phyloP scores from a whole-genome alignment of 2,113 vertebrate genomes.

The Hippocampus barbouri region DNA sequence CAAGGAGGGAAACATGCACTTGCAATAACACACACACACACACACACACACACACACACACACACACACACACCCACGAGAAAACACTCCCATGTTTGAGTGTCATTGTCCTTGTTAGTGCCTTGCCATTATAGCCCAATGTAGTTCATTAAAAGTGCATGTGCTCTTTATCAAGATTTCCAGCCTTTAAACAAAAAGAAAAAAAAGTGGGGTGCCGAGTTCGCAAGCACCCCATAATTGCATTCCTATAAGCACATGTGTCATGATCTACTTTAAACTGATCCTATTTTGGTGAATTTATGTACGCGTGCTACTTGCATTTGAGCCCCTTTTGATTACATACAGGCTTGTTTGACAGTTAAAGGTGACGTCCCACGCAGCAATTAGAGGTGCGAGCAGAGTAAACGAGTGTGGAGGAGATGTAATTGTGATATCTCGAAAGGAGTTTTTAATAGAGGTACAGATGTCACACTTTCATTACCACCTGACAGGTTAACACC shows the following conservation, averaged over 20 bases:
- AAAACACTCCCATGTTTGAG: slow-evolving; percentile 44
- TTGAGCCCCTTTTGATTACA: not conserved
- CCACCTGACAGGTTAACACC: slow-evolving; percentile 45
- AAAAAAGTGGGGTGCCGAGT: not conserved
- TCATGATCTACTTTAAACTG: slow-evolving; percentile 12
- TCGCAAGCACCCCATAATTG: slow-evolving; percentile 4
- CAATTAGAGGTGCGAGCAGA: slow-evolving; percentile 53
- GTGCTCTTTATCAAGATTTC: slow-evolving; percentile 61
- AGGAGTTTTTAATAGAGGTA: slow-evolving; percentile 60
- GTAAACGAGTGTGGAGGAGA: slow-evolving; percentile 32
- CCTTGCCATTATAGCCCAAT: slow-evolving; percentile 54
- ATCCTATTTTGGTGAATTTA: slow-evolving; percentile 15
- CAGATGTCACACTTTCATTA: slow-evolving; percentile 60
- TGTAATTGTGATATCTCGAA: slow-evolving; percentile 39
- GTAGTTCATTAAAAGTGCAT: slow-evolving; percentile 63
- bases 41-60: not conserved
- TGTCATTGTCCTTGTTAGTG: slow-evolving; percentile 59
- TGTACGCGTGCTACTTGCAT: not conserved
- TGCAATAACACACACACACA: not conserved
- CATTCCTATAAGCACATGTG: not conserved
- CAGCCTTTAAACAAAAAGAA: slow-evolving; percentile 22
- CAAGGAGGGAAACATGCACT: slow-evolving; percentile 16
- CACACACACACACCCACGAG: not conserved
- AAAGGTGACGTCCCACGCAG: slow-evolving; percentile 61
- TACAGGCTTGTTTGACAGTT: slow-evolving; percentile 22